Evolutionary conservation across 2,888 invertebrate genomes (phyloP).

Genomic region (Dilophus febrilis): DNA sequence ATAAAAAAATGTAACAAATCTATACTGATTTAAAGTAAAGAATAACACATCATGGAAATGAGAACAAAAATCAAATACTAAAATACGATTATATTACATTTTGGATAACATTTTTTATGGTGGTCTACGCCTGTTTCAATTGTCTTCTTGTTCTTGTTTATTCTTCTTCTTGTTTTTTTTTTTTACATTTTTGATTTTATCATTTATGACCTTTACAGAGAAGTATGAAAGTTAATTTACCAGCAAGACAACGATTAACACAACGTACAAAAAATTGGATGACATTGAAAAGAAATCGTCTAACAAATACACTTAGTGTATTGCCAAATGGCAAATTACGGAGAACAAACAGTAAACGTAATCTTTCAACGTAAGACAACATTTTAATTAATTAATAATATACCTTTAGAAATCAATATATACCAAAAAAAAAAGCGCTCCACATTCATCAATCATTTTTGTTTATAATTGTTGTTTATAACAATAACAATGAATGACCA

Average conservation of each 20-base stretch:
- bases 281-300: slow-evolving; percentile 17
- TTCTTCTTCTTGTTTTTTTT: slow-evolving; percentile 1
- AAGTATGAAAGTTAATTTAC: slow-evolving; percentile 23
- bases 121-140: no score
- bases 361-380: slow-evolving; percentile 30
- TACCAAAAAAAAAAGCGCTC: no score
- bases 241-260: slow-evolving; percentile 10
- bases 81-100: no score
- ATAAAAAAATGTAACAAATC: slow-evolving; percentile 1
- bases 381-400: slow-evolving; percentile 3
- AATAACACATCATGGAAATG: no score
- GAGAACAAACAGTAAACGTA: slow-evolving; percentile 24
- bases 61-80: not conserved
- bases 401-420: not conserved
- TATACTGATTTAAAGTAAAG: not conserved
- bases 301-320: slow-evolving; percentile 23
- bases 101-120: no score
- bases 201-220: no score
- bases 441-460: no score
- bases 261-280: slow-evolving; percentile 13
- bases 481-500: no score
- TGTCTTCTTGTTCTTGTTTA: not conserved
- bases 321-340: slow-evolving; percentile 24
- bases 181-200: slow-evolving; percentile 14
- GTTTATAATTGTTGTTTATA: no score